Percentiles rank a stretch among this genome's conserved stretches.
Conservation (phyloP, 2,888 invertebrate genomes). For the Teleiodes luculella region DNA sequence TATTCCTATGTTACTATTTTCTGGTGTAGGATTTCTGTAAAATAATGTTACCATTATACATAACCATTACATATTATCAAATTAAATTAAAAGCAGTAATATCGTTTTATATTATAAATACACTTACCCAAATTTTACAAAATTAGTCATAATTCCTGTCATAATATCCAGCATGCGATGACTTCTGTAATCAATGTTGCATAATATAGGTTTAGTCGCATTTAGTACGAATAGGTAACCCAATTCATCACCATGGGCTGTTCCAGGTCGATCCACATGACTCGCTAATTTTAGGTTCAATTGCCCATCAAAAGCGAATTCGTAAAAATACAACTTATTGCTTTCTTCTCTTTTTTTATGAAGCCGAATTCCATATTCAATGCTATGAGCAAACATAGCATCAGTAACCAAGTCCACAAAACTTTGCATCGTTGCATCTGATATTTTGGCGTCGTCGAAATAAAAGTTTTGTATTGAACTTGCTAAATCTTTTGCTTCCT, state of each 20-base stretch:
- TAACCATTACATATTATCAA: too few relatives aligned
- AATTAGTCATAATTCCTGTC: conserved; percentile 27
- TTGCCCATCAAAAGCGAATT: conserved; percentile 27
- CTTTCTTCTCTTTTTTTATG: conserved; percentile 21
- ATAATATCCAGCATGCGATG: conserved; percentile 23
- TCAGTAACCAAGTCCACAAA: conserved; percentile 27
- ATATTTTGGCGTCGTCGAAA: conserved; percentile 26
- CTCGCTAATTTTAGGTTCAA: conserved; percentile 23
- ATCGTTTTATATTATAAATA: too few relatives aligned
- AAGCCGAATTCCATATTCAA: conserved; percentile 25
- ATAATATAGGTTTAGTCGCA: conserved; percentile 18
- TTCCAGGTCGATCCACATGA: conserved; percentile 22
- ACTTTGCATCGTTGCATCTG: conserved; percentile 21
- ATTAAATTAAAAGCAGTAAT: too few relatives aligned
- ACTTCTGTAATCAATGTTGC: conserved; percentile 21
- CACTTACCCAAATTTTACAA: conserved; percentile 32
- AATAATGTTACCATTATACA: too few relatives aligned
- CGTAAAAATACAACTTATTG: conserved; percentile 24
- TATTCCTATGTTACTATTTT: conserved; percentile 10
- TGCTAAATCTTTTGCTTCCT: conserved; percentile 26
- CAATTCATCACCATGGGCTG: conserved; percentile 27
- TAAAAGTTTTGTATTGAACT: conserved; percentile 32
- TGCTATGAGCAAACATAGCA: conserved; percentile 23
- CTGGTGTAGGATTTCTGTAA: conserved; percentile 33
- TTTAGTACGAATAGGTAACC: conserved; percentile 31